Base-by-base conservation (phyloP, 2,797 vertebrate genomes). In the Sebastes steindachneri region DNA sequence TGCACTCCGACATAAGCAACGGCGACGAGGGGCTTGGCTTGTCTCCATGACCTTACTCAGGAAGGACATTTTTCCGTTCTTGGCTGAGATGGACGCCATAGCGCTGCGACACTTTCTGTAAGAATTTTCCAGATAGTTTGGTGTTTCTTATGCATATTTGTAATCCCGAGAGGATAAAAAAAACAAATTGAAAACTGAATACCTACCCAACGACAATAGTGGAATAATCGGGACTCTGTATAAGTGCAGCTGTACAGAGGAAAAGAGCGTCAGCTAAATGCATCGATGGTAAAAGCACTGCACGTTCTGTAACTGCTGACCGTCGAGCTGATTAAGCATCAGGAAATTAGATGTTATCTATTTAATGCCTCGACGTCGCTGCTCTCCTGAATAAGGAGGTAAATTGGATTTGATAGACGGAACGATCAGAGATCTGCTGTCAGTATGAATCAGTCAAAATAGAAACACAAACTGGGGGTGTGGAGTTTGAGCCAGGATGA, bases 281-380 rank as follows among this genome's bases (percentile, higher is more conserved):
- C 55, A 28, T 14, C 0, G 72, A 28, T 58, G 26, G 72, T 69
- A 28, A 60, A 57, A 1, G 15, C 37, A 0, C 60, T 33, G 72
- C 67, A 12, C 31, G 9, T 35, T 59, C 31, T 4, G 19, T 37
- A 48, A 67, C 75, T 77, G 82, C 75, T 85, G 85, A 73, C 23
- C 15, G 1, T 11, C 0, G 10, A 31, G 66, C 66, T 77, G 83
- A 72, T 81, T 33, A 37, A 72, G 45, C n/a, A 3, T 23, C 3
- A 15, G 62, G 48, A 48, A 76, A 53, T n/a, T 7, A 74, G 70
- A 65, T 12, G 64, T 21, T 15, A 14, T 23, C 25, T n/a, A 0
- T 69, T 77, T 55, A 33, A 33, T 23, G 37, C 33, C 57, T 68
- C 21, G 1, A 11, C 65, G 2, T 60, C 33, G 4, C 35, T 2